Percentiles rank a stretch among this genome's conserved stretches.
Conservation (phyloP, 2,888 invertebrate species). For the Philopedon plagiatum region DNA sequence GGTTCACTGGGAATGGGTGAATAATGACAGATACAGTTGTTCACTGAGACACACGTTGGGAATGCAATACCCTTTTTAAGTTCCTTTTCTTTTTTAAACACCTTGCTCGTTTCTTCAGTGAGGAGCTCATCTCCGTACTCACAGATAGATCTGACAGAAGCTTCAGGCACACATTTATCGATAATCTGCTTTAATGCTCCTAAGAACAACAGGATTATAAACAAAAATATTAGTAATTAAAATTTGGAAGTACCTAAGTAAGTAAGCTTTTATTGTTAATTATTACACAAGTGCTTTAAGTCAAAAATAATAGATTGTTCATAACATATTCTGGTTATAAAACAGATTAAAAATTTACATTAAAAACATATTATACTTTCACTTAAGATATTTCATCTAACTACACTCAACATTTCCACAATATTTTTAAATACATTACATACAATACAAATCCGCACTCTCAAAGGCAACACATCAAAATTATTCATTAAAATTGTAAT, state of each 20-base stretch:
- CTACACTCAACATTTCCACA: no score
- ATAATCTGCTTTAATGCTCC: constrained; percentile 91
- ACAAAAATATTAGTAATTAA: no score
- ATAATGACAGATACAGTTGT: constrained; percentile 99
- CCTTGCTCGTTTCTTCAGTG: constrained; percentile 92
- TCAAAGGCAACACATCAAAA: no score
- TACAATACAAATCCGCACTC: no score
- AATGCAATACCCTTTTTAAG: constrained; percentile 98
- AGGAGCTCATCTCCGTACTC: constrained; percentile 91
- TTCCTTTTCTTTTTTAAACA: constrained; percentile 98
- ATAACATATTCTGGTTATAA: no score
- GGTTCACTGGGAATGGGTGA: constrained; percentile 96
- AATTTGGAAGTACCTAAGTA: background rate
- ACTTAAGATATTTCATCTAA: no score
- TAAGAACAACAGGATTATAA: constrained; percentile 71
- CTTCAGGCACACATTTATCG: constrained; percentile 88
- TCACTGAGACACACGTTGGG: constrained; percentile 98
- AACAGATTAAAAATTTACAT: no score
- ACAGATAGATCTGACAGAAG: constrained; percentile 92
- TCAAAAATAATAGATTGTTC: no score
- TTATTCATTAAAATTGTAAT: no score
- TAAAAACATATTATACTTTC: no score
- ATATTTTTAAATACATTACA: no score
- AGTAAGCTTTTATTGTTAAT: background rate
- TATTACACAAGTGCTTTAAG: no score